phyloP scores from a whole-genome alignment of 1,140 invertebrate species.

The Conopomorpha cramerella region DNA sequence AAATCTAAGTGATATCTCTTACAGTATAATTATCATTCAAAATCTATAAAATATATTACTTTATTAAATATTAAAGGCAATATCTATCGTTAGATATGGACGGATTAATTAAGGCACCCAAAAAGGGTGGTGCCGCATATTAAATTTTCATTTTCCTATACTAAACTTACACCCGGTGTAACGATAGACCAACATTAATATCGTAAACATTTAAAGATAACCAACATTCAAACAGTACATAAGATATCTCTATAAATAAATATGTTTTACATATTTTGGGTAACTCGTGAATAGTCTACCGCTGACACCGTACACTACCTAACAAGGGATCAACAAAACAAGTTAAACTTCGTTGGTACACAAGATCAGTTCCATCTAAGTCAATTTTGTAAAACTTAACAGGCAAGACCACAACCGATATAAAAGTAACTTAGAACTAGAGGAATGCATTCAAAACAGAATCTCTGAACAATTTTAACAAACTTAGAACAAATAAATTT shows the following conservation, averaged over 20 bases:
- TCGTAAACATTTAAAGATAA: slow-evolving; percentile 28
- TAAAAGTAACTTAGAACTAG: slow-evolving; percentile 61
- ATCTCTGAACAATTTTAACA: no score
- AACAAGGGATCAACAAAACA: slow-evolving; percentile 40
- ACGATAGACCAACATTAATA: slow-evolving; percentile 32
- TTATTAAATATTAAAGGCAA: slow-evolving; percentile 61
- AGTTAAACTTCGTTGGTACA: slow-evolving; percentile 56
- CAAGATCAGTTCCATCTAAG: slow-evolving; percentile 55
- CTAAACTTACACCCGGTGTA: slow-evolving; percentile 41
- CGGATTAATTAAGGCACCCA: slow-evolving; percentile 59
- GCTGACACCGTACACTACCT: slow-evolving; percentile 21
- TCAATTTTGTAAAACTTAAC: slow-evolving; percentile 54
- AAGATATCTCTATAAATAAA: slow-evolving; percentile 54
- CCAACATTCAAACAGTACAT: slow-evolving; percentile 45
- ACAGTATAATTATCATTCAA: no score
- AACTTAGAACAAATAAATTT: no score
- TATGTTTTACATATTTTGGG: slow-evolving; percentile 47
- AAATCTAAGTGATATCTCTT: slow-evolving; percentile 43
- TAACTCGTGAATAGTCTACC: slow-evolving; percentile 46
- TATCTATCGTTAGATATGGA: slow-evolving; percentile 59
- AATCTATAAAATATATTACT: slow-evolving; percentile 60
- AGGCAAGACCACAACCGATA: slow-evolving; percentile 64
- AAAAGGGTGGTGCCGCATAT: no score
- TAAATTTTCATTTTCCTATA: slow-evolving; percentile 53
- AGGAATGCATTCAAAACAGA: slow-evolving; percentile 58